Evolutionary conservation across 1,140 invertebrate species (phyloP).

Genomic region (Amyelois transitella): DNA sequence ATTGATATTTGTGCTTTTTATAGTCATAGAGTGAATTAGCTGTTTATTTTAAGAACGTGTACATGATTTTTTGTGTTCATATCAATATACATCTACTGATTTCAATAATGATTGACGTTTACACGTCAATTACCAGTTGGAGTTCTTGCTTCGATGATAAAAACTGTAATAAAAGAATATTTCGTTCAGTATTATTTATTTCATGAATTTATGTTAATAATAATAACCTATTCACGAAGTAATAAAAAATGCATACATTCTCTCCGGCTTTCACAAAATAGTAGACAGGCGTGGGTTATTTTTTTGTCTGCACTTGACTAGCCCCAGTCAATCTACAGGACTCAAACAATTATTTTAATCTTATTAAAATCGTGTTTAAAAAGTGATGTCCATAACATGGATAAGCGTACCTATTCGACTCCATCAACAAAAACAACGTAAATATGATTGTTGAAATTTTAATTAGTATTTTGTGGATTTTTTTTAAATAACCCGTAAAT

Average conservation of each 20-base stretch:
- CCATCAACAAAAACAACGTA: neutral
- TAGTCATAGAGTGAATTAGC: neutral
- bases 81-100: neutral
- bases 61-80: neutral
- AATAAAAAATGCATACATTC: too few relatives aligned
- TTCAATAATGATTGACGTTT: conserved; percentile 3
- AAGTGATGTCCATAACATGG: conserved; percentile 25
- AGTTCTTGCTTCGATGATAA: neutral
- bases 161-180: neutral
- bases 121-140: conserved; percentile 3
- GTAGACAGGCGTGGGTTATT: conserved; percentile 5
- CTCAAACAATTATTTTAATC: conserved; percentile 72
- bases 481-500: too few relatives aligned
- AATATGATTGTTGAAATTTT: neutral
- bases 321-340: conserved; percentile 60
- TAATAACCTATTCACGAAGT: too few relatives aligned
- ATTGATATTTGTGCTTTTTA: neutral
- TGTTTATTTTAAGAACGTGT: neutral
- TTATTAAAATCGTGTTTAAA: conserved; percentile 64
- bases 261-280: too few relatives aligned
- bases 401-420: conserved; percentile 11
- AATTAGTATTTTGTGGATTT: too few relatives aligned
- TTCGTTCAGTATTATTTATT: neutral
- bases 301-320: conserved; percentile 54
- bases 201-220: neutral